Evolutionary conservation across 1,140 invertebrate species (phyloP).

Genomic region (Phymorhynchus buccinoides): DNA sequence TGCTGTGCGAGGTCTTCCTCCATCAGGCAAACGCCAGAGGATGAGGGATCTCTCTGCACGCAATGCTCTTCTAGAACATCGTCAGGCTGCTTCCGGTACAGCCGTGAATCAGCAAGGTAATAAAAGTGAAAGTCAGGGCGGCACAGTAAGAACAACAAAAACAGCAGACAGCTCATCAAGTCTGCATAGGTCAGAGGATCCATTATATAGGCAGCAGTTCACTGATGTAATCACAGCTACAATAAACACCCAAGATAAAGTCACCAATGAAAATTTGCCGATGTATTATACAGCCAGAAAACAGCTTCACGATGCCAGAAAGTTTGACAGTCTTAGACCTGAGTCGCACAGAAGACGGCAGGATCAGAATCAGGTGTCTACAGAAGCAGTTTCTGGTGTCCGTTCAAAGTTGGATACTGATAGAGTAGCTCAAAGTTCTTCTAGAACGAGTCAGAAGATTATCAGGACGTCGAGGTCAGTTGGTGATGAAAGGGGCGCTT

Average conservation of each 20-base stretch:
- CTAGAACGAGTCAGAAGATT: neutral
- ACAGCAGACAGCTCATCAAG: constrained; percentile 17
- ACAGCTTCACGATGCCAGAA: neutral
- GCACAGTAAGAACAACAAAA: neutral
- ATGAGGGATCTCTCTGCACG: neutral
- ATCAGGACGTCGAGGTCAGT: neutral
- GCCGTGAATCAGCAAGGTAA: neutral
- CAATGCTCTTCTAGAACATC: neutral
- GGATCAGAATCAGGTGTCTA: neutral
- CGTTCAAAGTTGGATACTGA: neutral
- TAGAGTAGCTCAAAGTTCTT: neutral
- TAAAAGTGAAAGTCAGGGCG: neutral
- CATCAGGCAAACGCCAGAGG: neutral
- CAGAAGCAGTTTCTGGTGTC: neutral
- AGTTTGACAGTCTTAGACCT: neutral
- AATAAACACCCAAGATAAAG: neutral
- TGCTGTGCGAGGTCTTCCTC: neutral
- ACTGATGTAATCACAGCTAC: neutral
- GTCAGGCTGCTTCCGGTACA: neutral
- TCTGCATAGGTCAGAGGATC: neutral
- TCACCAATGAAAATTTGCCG: neutral
- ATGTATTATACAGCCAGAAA: neutral
- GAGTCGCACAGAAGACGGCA: neutral
- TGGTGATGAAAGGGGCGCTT: neutral
- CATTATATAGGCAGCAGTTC: neutral